Evolutionary conservation across 1,140 invertebrate species (phyloP).

Genomic region (Scylla paramamosain): DNA sequence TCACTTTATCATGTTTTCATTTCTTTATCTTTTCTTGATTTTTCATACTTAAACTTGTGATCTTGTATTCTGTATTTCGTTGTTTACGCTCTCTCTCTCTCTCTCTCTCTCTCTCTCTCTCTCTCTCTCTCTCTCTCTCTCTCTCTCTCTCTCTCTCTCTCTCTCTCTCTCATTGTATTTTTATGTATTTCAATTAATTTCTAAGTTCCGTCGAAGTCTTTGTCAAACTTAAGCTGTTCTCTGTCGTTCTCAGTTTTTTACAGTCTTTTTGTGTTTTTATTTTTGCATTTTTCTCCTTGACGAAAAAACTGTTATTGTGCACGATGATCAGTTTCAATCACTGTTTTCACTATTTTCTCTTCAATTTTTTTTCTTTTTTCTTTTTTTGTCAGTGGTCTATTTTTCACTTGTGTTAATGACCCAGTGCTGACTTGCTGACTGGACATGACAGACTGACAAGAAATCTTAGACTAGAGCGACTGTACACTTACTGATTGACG

Average conservation of each 20-base stretch:
- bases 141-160: constrained; percentile 59
- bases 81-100: neutral
- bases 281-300: neutral
- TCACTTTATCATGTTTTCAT: neutral
- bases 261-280: neutral
- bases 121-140: constrained; percentile 38
- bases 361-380: neutral
- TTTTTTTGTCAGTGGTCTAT: neutral
- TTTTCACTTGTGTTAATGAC: neutral
- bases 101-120: constrained; percentile 45
- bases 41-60: neutral
- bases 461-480: neutral
- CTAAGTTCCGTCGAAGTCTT: neutral
- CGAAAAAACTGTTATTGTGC: too few relatives aligned
- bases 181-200: neutral
- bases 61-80: neutral
- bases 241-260: neutral
- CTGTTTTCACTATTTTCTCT: neutral
- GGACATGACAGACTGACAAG: neutral
- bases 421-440: neutral
- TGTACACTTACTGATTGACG: neutral
- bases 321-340: neutral
- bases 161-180: constrained; percentile 39
- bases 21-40: neutral
- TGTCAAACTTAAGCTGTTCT: neutral